These are phyloP conservation scores for Myotis lucifugus DNA, from an alignment of 2,113 vertebrate species.

Conservation along the genomic window DNA sequence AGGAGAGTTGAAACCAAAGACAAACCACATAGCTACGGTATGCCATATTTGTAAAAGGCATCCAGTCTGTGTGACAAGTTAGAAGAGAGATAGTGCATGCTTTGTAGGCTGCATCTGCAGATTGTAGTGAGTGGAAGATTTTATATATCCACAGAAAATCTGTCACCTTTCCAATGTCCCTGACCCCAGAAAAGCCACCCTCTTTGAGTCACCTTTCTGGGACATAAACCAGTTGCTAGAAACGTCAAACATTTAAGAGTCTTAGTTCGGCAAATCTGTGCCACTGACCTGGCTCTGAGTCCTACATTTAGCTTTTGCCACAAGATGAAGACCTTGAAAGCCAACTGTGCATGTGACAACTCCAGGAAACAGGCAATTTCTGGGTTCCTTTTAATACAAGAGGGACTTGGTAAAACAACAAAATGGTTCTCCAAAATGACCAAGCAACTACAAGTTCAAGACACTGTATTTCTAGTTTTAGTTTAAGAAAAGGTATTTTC, in stretches of 20 bases:
- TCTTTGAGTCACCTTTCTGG: not conserved
- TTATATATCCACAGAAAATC: not conserved
- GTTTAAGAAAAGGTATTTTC: conserved; percentile 2
- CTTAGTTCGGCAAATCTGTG: conserved; percentile 6
- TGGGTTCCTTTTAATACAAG: not conserved
- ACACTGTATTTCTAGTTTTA: not conserved
- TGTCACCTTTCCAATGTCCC: not conserved
- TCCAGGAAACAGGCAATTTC: not conserved
- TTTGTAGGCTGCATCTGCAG: not conserved
- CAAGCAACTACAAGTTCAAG: conserved; percentile 15
- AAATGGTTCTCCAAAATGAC: conserved; percentile 2
- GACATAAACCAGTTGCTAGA: not conserved
- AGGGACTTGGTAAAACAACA: not conserved
- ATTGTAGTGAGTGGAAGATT: not conserved
- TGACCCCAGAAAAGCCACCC: not conserved
- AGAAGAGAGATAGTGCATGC: not conserved
- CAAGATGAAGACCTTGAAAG: not conserved
- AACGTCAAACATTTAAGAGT: not conserved
- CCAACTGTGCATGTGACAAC: not conserved
- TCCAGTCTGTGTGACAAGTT: not conserved
- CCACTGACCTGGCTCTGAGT: not conserved
- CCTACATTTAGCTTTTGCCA: conserved; percentile 12
- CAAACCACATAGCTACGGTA: not conserved
- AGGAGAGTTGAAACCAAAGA: not conserved
- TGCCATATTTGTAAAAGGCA: not conserved